Percentiles rank a stretch among this genome's conserved stretches.
Conservation (phyloP, 2,888 invertebrate species). For the Abscondita cerata region DNA sequence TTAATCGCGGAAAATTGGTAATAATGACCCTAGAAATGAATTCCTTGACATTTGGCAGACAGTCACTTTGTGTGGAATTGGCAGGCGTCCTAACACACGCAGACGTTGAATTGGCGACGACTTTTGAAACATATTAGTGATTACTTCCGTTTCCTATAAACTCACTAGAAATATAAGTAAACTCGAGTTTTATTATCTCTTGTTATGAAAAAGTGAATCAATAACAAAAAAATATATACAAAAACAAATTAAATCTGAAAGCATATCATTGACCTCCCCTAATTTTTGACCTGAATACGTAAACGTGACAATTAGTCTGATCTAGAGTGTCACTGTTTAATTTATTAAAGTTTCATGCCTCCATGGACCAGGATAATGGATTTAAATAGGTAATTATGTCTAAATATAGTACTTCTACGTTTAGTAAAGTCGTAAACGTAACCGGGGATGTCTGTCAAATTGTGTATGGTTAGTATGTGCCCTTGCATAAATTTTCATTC, state of each 20-base stretch:
- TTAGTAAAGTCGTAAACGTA: conserved; percentile 19
- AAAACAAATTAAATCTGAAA: too few relatives aligned
- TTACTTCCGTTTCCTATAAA: conserved; percentile 33
- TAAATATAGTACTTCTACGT: conserved; percentile 26
- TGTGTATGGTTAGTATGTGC: conserved; percentile 5
- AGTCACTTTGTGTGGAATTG: conserved; percentile 35
- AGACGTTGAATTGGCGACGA: conserved; percentile 33
- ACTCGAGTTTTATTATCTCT: not conserved
- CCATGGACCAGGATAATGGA: conserved; percentile 32
- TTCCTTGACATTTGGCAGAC: conserved; percentile 35
- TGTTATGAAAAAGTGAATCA: not conserved
- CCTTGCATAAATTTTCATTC: conserved; percentile 3
- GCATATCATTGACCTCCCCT: too few relatives aligned
- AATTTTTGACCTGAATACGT: conserved; percentile 25
- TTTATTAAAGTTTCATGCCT: conserved; percentile 29
- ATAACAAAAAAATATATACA: not conserved
- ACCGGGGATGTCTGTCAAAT: conserved; percentile 10
- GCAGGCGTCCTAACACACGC: conserved; percentile 39
- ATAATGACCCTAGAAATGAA: conserved; percentile 37
- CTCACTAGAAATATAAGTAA: conserved; percentile 2
- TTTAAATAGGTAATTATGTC: conserved; percentile 31
- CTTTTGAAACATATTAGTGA: conserved; percentile 29
- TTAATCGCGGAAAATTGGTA: conserved; percentile 36
- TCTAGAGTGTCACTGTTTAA: conserved; percentile 24
- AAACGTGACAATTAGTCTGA: conserved; percentile 28